Conservation (phyloP, 2,888 invertebrate species). For the Sisyra nigra region DNA sequence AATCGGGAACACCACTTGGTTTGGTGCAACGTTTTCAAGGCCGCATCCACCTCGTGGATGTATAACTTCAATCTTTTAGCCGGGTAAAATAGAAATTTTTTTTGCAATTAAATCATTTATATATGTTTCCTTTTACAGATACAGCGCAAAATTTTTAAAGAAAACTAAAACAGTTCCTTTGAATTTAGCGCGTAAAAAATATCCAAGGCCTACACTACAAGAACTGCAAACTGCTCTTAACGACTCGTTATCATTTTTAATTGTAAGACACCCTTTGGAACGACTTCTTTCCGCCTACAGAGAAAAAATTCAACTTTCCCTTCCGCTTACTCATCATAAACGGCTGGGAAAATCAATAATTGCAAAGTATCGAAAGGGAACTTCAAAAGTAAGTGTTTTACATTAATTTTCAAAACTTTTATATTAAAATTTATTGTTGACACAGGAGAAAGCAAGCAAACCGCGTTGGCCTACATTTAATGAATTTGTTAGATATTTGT, state of each 20-base stretch:
- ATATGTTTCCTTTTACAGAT: slow-evolving; percentile 26
- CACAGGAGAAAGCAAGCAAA: slow-evolving; percentile 19
- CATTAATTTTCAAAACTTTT: not conserved
- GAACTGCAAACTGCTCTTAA: slow-evolving; percentile 56
- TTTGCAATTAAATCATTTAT: not conserved
- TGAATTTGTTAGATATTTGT: slow-evolving; percentile 63
- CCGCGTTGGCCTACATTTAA: slow-evolving; percentile 59
- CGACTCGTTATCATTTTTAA: slow-evolving; percentile 63
- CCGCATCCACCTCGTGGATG: slow-evolving; percentile 85
- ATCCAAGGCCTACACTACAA: slow-evolving; percentile 56
- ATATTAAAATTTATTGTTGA: not conserved
- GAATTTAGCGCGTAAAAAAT: slow-evolving; percentile 60
- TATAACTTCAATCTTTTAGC: slow-evolving; percentile 79
- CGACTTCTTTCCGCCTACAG: slow-evolving; percentile 66
- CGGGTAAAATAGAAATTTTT: slow-evolving; percentile 29
- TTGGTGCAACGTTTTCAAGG: slow-evolving; percentile 74
- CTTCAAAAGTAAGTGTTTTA: not conserved
- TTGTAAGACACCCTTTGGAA: slow-evolving; percentile 69
- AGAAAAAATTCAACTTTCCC: slow-evolving; percentile 69
- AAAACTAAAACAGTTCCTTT: slow-evolving; percentile 65
- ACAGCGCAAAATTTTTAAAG: slow-evolving; percentile 57
- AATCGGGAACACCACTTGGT: slow-evolving; percentile 64
- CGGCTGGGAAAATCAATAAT: slow-evolving; percentile 66
- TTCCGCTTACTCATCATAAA: slow-evolving; percentile 68
- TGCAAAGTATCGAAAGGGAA: slow-evolving; percentile 41